Evolutionary conservation across 1,140 invertebrate species (phyloP).

Genomic region (Pectinophora gossypiella): DNA sequence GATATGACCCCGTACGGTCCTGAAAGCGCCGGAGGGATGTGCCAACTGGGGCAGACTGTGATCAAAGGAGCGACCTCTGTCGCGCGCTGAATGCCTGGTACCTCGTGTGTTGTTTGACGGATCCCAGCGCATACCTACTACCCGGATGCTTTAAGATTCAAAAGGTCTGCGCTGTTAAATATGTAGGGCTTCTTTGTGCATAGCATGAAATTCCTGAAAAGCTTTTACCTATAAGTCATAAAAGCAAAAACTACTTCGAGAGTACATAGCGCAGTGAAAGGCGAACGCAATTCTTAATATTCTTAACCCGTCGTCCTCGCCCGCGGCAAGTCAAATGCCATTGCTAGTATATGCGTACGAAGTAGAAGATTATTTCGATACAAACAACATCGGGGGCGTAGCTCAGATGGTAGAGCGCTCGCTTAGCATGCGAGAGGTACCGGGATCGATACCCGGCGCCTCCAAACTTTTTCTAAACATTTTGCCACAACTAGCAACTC

Average conservation of each 20-base stretch:
- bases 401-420: conserved; percentile 7
- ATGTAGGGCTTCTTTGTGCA: too few species aligned
- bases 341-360: neutral
- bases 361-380: too few species aligned
- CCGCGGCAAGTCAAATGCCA: neutral
- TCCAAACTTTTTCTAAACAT: neutral
- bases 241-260: neutral
- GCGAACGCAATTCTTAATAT: neutral
- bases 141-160: neutral
- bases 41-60: conserved; percentile 29
- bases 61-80: conserved; percentile 31
- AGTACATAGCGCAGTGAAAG: neutral
- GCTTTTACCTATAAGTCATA: neutral
- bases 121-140: neutral
- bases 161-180: neutral
- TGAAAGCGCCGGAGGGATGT: conserved; percentile 3
- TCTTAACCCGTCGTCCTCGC: neutral
- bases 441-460: conserved; percentile 4
- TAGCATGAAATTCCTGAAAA: too few species aligned
- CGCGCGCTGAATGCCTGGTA: conserved; percentile 24
- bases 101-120: conserved; percentile 10
- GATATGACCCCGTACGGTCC: neutral
- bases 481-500: neutral
- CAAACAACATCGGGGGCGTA: neutral
- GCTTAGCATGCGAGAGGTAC: conserved; percentile 6